phyloP scores from a whole-genome alignment of 2,888 invertebrate species.

The Dryomyza anilis region DNA sequence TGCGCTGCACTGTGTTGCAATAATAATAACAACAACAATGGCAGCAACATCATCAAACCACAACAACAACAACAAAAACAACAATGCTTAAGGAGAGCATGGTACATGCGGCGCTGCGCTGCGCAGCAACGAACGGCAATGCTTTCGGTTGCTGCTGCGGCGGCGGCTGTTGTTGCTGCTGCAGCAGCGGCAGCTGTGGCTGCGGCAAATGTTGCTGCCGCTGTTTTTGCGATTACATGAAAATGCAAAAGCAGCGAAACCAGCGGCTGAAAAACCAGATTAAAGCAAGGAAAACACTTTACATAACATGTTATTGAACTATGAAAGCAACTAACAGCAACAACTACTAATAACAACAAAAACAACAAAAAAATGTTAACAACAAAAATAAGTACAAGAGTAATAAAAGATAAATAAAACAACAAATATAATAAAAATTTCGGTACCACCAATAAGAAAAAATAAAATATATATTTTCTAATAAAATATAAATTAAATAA shows the following conservation, averaged over 20 bases:
- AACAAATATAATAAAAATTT: too few relatives aligned
- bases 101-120: not conserved
- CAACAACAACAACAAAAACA: slow-evolving; percentile 16
- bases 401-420: too few relatives aligned
- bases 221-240: slow-evolving; percentile 20
- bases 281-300: slow-evolving; percentile 51
- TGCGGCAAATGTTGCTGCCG: not conserved
- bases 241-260: slow-evolving; percentile 16
- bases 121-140: not conserved
- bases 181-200: slow-evolving; percentile 4
- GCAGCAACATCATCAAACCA: slow-evolving; percentile 19
- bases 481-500: too few relatives aligned
- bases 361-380: slow-evolving; percentile 36
- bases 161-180: slow-evolving; percentile 7
- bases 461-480: too few relatives aligned
- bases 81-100: slow-evolving; percentile 20
- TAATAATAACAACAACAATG: slow-evolving; percentile 21
- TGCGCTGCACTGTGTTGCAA: slow-evolving; percentile 7
- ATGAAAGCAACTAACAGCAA: slow-evolving; percentile 38
- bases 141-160: not conserved
- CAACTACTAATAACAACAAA: slow-evolving; percentile 25
- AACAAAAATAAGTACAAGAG: slow-evolving; percentile 36
- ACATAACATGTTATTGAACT: slow-evolving; percentile 60
- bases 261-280: slow-evolving; percentile 31
- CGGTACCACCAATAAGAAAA: too few relatives aligned